Percentiles rank a stretch among this genome's conserved stretches.
phyloP scores from a whole-genome alignment of 2,797 vertebrate genomes.

The Geotrypetes seraphini region DNA sequence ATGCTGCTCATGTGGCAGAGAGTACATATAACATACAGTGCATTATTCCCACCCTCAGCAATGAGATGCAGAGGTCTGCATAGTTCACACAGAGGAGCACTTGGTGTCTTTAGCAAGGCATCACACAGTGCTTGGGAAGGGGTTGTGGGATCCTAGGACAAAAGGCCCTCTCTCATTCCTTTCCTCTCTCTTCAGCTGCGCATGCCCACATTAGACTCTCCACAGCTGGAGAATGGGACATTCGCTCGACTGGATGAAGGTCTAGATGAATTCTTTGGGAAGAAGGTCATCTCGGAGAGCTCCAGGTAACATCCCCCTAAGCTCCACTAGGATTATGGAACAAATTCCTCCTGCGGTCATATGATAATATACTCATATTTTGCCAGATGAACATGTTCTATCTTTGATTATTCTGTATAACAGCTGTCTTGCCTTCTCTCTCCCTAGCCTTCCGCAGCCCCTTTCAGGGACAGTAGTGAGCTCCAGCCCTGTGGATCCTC shows the following conservation, averaged over 20 bases:
- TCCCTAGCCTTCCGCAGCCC: neutral
- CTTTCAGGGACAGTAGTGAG: conserved; percentile 15
- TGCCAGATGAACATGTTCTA: neutral
- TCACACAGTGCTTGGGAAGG: neutral
- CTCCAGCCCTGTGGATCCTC: conserved; percentile 28
- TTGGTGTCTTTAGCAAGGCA: too few relatives aligned
- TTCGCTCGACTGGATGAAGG: conserved; percentile 74
- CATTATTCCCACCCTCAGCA: too few relatives aligned
- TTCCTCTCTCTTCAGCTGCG: conserved; percentile 16
- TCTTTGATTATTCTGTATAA: neutral
- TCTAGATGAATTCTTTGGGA: conserved; percentile 82
- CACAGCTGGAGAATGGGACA: conserved; percentile 65
- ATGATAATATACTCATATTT: neutral
- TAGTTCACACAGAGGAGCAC: too few relatives aligned
- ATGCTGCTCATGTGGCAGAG: too few relatives aligned
- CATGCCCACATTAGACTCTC: conserved; percentile 37
- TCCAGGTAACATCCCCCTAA: conserved; percentile 25
- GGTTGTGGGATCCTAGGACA: neutral
- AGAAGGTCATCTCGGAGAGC: conserved; percentile 75
- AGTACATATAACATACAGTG: too few relatives aligned
- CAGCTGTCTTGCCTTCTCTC: neutral
- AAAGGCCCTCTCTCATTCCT: neutral
- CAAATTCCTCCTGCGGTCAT: too few relatives aligned
- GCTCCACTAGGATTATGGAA: neutral
- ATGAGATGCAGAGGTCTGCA: too few relatives aligned